Conservation (phyloP, 2,888 invertebrate species). For the Ochropacha duplaris region DNA sequence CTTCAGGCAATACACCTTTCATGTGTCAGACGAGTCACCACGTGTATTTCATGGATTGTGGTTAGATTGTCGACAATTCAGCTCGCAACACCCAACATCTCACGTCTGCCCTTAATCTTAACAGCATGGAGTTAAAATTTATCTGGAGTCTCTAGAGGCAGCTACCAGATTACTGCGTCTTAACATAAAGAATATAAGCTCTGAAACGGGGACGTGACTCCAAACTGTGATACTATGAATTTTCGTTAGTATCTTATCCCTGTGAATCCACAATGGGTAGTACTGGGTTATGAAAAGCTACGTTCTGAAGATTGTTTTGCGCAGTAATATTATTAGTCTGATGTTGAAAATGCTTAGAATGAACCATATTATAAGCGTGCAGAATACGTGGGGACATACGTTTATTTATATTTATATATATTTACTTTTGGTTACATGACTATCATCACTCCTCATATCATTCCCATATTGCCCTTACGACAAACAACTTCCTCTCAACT, state of each 20-base stretch:
- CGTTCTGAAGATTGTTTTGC: too few species aligned
- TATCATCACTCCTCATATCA: too few species aligned
- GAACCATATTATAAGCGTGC: too few species aligned
- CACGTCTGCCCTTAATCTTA: conserved; percentile 36
- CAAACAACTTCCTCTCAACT: too few species aligned
- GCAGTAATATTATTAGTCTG: too few species aligned
- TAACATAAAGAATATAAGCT: conserved; percentile 11
- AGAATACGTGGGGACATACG: too few species aligned
- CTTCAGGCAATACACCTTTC: neutral
- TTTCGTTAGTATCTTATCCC: neutral
- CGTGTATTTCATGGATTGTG: conserved; percentile 4
- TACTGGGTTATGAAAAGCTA: neutral
- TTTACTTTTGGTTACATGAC: too few species aligned
- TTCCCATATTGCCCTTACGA: too few species aligned
- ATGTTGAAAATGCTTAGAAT: too few species aligned
- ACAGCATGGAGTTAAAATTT: conserved; percentile 46
- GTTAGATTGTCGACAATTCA: conserved; percentile 19
- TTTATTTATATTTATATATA: too few species aligned
- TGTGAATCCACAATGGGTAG: neutral
- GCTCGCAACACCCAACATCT: conserved; percentile 13
- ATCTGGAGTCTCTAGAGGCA: conserved; percentile 34
- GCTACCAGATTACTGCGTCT: conserved; percentile 23
- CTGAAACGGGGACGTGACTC: conserved; percentile 10
- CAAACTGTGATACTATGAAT: neutral
- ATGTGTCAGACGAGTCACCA: neutral